Conservation (phyloP, 2,888 invertebrate genomes). For the Diarsia brunnea region DNA sequence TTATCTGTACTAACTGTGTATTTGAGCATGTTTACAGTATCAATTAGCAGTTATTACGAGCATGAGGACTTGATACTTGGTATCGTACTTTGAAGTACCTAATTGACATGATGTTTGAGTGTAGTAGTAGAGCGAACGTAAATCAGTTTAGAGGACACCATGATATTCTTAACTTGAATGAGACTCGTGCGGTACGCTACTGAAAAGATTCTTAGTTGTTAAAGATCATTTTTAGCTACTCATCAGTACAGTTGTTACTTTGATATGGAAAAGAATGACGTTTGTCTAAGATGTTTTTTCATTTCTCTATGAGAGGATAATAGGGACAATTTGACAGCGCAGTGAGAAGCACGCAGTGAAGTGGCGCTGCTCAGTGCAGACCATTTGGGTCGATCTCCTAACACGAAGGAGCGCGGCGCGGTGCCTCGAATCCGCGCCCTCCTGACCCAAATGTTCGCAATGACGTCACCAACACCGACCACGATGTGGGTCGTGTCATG, state of each 20-base stretch:
- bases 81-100: constrained; percentile 5
- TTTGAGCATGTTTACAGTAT: constrained; percentile 40
- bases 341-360: constrained; percentile 15
- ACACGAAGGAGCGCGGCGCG: constrained; percentile 64
- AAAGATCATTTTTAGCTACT: neutral
- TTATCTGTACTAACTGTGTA: constrained; percentile 21
- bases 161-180: constrained; percentile 15
- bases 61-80: neutral
- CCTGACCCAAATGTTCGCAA: constrained; percentile 87
- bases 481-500: constrained; percentile 83
- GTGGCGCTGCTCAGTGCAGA: constrained; percentile 39
- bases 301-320: neutral
- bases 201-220: neutral
- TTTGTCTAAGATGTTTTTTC: constrained; percentile 8
- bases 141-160: constrained; percentile 42
- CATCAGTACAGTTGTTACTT: neutral
- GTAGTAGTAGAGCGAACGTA: constrained; percentile 41
- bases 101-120: constrained; percentile 42
- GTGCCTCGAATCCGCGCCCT: constrained; percentile 79
- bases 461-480: constrained; percentile 86
- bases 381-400: constrained; percentile 68
- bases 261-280: constrained; percentile 1
- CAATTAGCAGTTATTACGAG: constrained; percentile 46
- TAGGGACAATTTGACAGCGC: neutral
- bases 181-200: constrained; percentile 3